Base-by-base conservation (phyloP, 1,140 invertebrate species). In the Atopsyche davidsoni region DNA sequence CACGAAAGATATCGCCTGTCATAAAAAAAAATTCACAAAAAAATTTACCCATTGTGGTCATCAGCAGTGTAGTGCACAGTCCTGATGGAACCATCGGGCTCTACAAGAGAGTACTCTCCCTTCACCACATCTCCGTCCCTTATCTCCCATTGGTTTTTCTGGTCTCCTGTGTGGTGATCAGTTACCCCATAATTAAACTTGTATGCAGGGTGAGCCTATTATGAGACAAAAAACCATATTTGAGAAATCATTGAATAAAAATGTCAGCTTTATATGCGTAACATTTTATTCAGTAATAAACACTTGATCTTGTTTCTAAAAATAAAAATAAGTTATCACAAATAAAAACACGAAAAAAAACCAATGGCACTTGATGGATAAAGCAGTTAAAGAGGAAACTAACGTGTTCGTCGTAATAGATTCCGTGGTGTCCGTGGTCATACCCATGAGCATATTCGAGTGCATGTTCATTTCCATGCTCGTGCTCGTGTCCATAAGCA, bases 31-130 rank as follows among this genome's bases (percentile, higher is more conserved):
- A 34, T 34, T 34, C 16, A n/a, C n/a, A n/a, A n/a, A n/a, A n/a
- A n/a, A n/a, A 21, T 18, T 40, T 43, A 57, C 54, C 69, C 69
- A 44, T 59, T 61, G 39, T 69, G 60, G 18, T 62, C 59, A 51
- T 68, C 66, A 10, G 67, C 70, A 9, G 67, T 69, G 55, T 73
- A 73, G 23, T 68, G 61, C 0, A 73, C 69, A 13, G 62, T 65
- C 44, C 69, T 60, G 40, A 75, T 69, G 14, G 76, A 75, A 39
- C 78, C 78, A 59, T 80, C 77, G 4, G 78, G 75, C 43, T 78
- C 76, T 9, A 77, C 64, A 6, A 79, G 66, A 31, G 69, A 73
- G 63, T 79, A 80, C 57, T 76, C 69, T 28, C 77, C 77, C 47
- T 78, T 73, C 3, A 79, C 73, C 16, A 59, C 66, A 46, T 73